A percentile compares a stretch with the other conserved stretches of the same genome.
Conservation (phyloP, 2,797 vertebrate genomes). For the Euphonia xanthogaster region DNA sequence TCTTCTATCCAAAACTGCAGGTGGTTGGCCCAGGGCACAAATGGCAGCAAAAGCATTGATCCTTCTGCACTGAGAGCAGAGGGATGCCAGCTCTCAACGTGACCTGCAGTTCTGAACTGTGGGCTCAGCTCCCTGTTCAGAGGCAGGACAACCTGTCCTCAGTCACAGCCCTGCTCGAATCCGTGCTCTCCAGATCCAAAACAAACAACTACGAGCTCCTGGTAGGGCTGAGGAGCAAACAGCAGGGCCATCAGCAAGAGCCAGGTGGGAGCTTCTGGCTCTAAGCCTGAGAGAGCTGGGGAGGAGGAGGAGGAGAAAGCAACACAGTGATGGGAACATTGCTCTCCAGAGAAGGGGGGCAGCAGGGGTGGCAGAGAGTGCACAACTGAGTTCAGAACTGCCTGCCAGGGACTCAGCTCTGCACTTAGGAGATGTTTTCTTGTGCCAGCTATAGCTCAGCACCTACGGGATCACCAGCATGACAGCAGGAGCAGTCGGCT, state of each 20-base stretch:
- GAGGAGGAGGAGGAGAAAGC: background rate
- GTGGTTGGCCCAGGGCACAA: background rate
- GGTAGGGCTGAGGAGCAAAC: background rate
- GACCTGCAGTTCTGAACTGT: background rate
- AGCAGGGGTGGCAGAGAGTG: background rate
- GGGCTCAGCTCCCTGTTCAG: background rate
- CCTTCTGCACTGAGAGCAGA: background rate
- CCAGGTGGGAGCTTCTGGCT: background rate
- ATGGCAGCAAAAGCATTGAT: background rate
- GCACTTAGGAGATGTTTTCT: background rate
- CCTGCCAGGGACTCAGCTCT: background rate
- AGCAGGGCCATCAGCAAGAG: background rate
- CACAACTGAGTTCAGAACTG: background rate
- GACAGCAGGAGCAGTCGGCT: background rate
- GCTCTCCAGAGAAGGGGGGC: background rate
- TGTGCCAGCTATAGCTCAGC: background rate
- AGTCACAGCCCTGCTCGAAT: background rate
- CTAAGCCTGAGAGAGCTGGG: background rate
- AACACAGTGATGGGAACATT: background rate
- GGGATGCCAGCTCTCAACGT: background rate
- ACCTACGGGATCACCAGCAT: background rate
- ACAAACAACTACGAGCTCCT: background rate
- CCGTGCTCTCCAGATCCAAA: background rate
- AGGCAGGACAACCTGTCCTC: conserved; percentile 2
- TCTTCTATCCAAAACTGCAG: background rate